These are phyloP conservation scores for Mesaphorura yosii DNA, from an alignment of 1,140 invertebrate species.

Conservation along the genomic window DNA sequence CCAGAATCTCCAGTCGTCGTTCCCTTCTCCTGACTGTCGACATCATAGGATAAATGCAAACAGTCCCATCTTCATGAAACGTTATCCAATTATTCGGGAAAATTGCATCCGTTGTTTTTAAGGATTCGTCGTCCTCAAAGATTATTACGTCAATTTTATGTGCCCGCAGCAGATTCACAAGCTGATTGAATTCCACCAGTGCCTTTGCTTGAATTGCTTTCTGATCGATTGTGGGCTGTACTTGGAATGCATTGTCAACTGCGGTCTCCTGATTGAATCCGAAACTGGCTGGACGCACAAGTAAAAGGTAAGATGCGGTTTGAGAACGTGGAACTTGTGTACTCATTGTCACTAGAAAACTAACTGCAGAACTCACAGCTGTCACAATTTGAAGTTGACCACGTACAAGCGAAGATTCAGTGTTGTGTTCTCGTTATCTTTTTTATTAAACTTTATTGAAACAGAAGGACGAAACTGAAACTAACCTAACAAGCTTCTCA, in stretches of 20 bases:
- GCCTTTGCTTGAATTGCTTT: slow-evolving; percentile 14
- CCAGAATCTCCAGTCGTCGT: slow-evolving; percentile 13
- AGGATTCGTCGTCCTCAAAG: slow-evolving; percentile 19
- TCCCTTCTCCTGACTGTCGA: slow-evolving; percentile 23
- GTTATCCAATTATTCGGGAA: slow-evolving; percentile 33
- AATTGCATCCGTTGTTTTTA: slow-evolving; percentile 29
- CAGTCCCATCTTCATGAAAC: slow-evolving; percentile 15
- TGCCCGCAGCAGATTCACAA: slow-evolving; percentile 15
- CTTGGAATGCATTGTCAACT: slow-evolving; percentile 29
- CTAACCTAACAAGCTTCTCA: no score
- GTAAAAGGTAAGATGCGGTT: slow-evolving; percentile 14
- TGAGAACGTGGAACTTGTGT: not conserved
- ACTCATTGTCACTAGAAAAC: no score
- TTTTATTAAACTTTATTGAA: no score
- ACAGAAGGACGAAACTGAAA: no score
- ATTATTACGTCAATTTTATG: slow-evolving; percentile 21
- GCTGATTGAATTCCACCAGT: slow-evolving; percentile 21
- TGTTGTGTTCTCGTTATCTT: no score
- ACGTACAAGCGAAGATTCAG: no score
- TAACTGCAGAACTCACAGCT: no score
- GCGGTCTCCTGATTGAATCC: slow-evolving; percentile 29
- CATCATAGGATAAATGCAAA: slow-evolving; percentile 29
- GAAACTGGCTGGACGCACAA: slow-evolving; percentile 29
- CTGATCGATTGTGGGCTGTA: not conserved
- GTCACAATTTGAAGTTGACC: no score